A percentile compares a stretch with the other conserved stretches of the same genome.
Evolutionary conservation across 92 coral and sea anemone genomes (phyloP).

Genomic region (Phymanthus crucifer): DNA sequence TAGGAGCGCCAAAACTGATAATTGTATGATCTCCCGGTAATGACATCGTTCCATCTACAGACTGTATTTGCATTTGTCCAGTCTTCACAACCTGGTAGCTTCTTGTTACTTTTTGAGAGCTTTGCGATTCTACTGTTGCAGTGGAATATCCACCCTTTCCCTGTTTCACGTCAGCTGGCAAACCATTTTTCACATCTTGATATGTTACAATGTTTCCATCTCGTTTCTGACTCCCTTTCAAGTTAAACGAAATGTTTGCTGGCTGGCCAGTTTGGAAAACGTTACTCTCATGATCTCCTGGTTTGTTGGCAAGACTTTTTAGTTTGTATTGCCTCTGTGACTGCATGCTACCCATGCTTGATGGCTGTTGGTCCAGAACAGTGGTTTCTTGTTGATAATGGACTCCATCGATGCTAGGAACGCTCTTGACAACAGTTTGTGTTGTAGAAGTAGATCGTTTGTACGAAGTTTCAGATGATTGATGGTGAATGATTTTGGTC

Average conservation of each 20-base stretch:
- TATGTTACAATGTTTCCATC: slow-evolving; percentile 3
- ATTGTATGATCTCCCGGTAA: not conserved
- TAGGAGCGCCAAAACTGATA: not conserved
- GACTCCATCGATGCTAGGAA: not conserved
- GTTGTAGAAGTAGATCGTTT: not conserved
- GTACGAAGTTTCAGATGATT: slow-evolving; percentile 14
- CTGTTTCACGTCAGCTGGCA: not conserved
- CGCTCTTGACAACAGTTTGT: slow-evolving; percentile 3
- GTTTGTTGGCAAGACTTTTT: not conserved
- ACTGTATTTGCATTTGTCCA: slow-evolving; percentile 11
- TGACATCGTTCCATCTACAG: not conserved
- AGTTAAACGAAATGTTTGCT: not conserved
- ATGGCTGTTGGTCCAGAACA: not conserved
- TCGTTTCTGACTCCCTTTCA: slow-evolving; percentile 4
- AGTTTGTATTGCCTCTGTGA: not conserved
- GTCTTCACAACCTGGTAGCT: slow-evolving; percentile 7
- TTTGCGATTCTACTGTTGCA: not conserved
- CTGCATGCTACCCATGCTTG: not conserved
- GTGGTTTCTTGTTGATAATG: not conserved
- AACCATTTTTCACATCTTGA: not conserved
- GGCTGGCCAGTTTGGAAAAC: not conserved
- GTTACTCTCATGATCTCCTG: not conserved
- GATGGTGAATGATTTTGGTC: not conserved
- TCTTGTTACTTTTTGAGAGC: slow-evolving; percentile 19
- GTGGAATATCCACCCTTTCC: slow-evolving; percentile 8